These are phyloP conservation scores for Unio pictorum DNA, from an alignment of 2,888 invertebrate genomes.

Conservation along the genomic window DNA sequence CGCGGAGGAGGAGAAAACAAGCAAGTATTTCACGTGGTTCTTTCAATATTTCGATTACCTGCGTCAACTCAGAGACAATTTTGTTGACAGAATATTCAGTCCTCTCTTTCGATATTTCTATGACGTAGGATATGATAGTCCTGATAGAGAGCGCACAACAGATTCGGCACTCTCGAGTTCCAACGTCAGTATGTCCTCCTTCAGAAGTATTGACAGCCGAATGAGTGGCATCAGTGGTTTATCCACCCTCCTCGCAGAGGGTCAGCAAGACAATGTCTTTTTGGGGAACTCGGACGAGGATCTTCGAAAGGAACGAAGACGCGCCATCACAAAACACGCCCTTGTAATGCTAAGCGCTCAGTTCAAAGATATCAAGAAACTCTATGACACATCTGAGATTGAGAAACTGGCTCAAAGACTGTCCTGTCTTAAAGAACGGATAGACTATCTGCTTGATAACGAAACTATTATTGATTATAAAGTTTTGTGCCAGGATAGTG, in stretches of 20 bases:
- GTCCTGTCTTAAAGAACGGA: conserved; percentile 49
- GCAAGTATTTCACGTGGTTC: conserved; percentile 60
- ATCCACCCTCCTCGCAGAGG: conserved; percentile 14
- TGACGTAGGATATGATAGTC: conserved; percentile 30
- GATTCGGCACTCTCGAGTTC: conserved; percentile 46
- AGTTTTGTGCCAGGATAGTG: conserved; percentile 55
- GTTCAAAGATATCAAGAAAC: conserved; percentile 51
- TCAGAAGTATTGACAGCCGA: conserved; percentile 40
- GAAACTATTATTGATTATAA: conserved; percentile 50
- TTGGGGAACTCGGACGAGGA: background rate
- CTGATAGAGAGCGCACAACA: conserved; percentile 37
- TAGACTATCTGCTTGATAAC: conserved; percentile 52
- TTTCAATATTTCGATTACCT: conserved; percentile 57
- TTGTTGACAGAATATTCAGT: conserved; percentile 52
- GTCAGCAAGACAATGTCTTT: background rate
- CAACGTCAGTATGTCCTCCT: conserved; percentile 46
- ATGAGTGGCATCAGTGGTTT: conserved; percentile 33
- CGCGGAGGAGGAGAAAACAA: conserved; percentile 33
- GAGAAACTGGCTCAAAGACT: conserved; percentile 53
- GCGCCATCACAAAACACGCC: conserved; percentile 51
- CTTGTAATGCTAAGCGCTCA: conserved; percentile 50
- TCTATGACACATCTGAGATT: conserved; percentile 58
- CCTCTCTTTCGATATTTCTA: conserved; percentile 58
- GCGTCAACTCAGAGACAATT: conserved; percentile 48
- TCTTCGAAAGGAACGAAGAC: conserved; percentile 29